Base-by-base conservation (phyloP, 2,888 invertebrate genomes). In the Proisotoma minuta region DNA sequence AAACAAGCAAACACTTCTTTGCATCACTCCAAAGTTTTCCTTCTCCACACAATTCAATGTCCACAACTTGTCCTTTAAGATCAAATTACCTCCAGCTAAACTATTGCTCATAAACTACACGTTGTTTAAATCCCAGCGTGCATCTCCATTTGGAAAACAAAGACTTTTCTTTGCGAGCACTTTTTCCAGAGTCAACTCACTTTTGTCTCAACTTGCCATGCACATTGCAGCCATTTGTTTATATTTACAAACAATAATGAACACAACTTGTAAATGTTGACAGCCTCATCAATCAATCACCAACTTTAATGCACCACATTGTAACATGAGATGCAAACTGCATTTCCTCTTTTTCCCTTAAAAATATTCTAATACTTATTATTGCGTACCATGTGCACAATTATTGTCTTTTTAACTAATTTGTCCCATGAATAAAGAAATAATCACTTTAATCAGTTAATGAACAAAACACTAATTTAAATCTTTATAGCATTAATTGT, bases 21-120 rank as follows among this genome's bases (percentile, higher is more conserved):
- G 39, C 54, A 54, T 54, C 28, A 28, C 52, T 52, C 20, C 26
- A 26, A 28, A 54, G 54, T 54, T 54, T 54, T n/a, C 39, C 54
- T 54, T 54, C 18, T n/a, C 5, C 10, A 12, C 20, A 43, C 18
- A 34, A 8, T 10, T 10, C 34, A 34, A 34, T 34, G 34, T 34
- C 34, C 34, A 10, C 18, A n/a, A 43, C 43, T n/a, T 43, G 43
- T 43, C 18, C n/a, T n/a, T 28, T 18, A 10, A 18, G 27, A 52
- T 54, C 54, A 54, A 54, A 54, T 54, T 54, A 54, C 54, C 12
- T 5, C 24, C 8, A 24, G 50, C 3, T 50, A n/a, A n/a, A n/a
- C n/a, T n/a, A n/a, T n/a, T n/a, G n/a, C n/a, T n/a, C n/a, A n/a
- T n/a, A n/a, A n/a, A n/a, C n/a, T n/a, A n/a, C n/a, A n/a, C n/a